These are phyloP conservation scores for Willisornis vidua DNA, from an alignment of 2,113 vertebrate genomes.

Conservation along the genomic window DNA sequence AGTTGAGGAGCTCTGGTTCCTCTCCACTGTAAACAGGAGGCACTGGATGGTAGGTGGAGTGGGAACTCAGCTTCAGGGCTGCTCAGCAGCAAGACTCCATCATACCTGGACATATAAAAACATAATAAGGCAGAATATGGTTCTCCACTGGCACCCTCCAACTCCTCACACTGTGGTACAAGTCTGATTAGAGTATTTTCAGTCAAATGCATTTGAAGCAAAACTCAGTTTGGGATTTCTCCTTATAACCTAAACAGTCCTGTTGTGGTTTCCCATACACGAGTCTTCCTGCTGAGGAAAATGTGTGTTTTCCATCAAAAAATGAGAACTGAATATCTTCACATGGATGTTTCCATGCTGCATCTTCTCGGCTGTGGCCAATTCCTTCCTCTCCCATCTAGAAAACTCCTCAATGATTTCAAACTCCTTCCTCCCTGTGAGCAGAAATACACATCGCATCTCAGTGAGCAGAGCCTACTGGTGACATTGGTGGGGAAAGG, in stretches of 20 bases:
- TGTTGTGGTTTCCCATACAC: background rate
- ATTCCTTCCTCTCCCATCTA: background rate
- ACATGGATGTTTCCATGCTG: background rate
- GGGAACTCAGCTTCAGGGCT: background rate
- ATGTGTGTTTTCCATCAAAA: background rate
- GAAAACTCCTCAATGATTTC: background rate
- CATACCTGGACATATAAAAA: background rate
- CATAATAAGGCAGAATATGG: background rate
- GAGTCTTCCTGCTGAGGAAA: background rate
- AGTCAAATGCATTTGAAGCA: background rate
- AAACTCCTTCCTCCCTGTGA: background rate
- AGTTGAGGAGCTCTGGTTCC: background rate
- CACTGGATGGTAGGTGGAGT: background rate
- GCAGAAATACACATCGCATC: background rate
- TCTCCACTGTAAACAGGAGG: background rate
- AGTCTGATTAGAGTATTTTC: background rate
- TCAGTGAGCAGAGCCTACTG: background rate
- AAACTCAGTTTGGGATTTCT: background rate
- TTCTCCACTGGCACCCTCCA: background rate
- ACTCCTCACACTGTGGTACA: background rate
- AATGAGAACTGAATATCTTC: accelerated
- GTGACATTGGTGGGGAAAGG: background rate
- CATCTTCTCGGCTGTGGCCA: background rate
- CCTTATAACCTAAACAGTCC: background rate
- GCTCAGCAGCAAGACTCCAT: background rate